Evolutionary conservation across 2,888 invertebrate genomes (phyloP).

Genomic region (Plemyria rubiginata): DNA sequence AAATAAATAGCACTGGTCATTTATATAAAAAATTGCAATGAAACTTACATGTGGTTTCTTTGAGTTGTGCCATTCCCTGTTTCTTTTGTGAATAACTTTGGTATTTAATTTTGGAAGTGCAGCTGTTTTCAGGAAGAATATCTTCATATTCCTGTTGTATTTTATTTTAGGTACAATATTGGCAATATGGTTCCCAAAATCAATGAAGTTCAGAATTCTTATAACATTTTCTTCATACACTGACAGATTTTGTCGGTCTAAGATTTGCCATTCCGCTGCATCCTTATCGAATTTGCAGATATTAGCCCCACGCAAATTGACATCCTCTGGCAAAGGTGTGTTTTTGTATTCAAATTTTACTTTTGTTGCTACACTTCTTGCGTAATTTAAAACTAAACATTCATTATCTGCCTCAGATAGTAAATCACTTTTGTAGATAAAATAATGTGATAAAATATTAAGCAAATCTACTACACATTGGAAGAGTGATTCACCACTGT

Average conservation of each 20-base stretch:
- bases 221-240: conserved; percentile 89
- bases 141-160: conserved; percentile 84
- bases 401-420: conserved; percentile 47
- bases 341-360: conserved; percentile 85
- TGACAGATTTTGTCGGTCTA: conserved; percentile 81
- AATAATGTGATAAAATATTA: conserved; percentile 91
- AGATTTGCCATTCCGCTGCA: conserved; percentile 88
- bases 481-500: conserved; percentile 91
- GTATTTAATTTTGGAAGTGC: conserved; percentile 62
- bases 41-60: conserved; percentile 71
- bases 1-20: not conserved
- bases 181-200: conserved; percentile 90
- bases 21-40: not conserved
- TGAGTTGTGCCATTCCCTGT: conserved; percentile 77
- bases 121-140: conserved; percentile 74
- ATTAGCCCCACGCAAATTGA: conserved; percentile 88
- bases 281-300: conserved; percentile 88
- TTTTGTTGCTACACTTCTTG: conserved; percentile 70
- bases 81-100: conserved; percentile 73
- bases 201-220: conserved; percentile 90
- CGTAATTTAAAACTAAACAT: conserved; percentile 65
- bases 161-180: conserved; percentile 88
- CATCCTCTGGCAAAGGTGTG: conserved; percentile 91
- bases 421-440: conserved; percentile 64
- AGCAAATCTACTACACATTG: conserved; percentile 91